A percentile compares a stretch with the other conserved stretches of the same genome.
Evolutionary conservation across 1,140 invertebrate genomes (phyloP).

Genomic region (Eufriesea mexicana): DNA sequence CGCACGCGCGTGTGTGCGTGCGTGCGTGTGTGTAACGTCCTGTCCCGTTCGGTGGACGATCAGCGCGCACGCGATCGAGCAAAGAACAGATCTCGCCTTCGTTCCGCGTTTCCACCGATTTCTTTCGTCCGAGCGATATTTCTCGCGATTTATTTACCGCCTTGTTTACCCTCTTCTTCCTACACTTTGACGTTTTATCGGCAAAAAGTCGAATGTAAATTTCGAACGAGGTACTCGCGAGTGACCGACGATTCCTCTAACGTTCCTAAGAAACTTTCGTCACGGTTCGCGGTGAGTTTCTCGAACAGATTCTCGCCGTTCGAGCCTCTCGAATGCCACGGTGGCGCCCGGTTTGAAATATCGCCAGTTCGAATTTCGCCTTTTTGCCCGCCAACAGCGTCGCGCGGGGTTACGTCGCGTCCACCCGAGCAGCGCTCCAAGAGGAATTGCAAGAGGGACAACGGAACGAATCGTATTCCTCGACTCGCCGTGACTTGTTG

Average conservation of each 20-base stretch:
- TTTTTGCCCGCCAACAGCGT: not conserved
- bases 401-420: not conserved
- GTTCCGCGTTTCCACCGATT: not conserved
- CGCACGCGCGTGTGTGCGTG: too few relatives aligned
- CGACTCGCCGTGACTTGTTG: not conserved
- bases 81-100: not conserved
- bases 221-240: too few relatives aligned
- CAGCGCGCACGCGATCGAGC: not conserved
- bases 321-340: not conserved
- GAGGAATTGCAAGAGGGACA: not conserved
- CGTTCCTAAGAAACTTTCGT: not conserved
- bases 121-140: not conserved
- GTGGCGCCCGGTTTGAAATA: not conserved
- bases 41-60: slow-evolving; percentile 20
- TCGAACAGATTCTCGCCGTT: not conserved
- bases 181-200: not conserved
- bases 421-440: not conserved
- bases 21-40: not conserved
- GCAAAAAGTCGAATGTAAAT: not conserved
- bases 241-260: not conserved
- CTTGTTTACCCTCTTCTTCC: too few relatives aligned
- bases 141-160: not conserved
- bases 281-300: not conserved
- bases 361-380: not conserved
- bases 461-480: not conserved